These are phyloP conservation scores for Sinocyclocheilus maitianheensis DNA, from an alignment of 2,113 vertebrate genomes.

Conservation along the genomic window DNA sequence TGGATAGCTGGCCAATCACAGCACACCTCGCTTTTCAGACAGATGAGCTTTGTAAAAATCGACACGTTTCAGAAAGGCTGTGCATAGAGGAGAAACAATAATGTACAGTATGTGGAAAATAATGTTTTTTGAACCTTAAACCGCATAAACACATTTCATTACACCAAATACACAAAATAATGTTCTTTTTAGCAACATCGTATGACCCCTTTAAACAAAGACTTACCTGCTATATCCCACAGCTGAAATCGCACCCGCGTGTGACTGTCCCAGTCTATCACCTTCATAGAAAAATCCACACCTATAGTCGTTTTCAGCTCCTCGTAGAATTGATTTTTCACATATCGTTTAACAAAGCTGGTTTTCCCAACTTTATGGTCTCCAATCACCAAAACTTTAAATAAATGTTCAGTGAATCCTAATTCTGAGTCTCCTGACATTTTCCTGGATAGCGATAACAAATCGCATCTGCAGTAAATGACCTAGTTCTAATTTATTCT, in stretches of 20 bases:
- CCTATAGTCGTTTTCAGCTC: constrained; percentile 18
- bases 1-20: no score
- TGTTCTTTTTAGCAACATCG: no score
- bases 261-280: constrained; percentile 78
- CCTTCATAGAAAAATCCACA: constrained; percentile 81
- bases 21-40: no score
- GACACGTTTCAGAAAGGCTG: no score
- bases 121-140: no score
- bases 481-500: neutral
- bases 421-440: constrained; percentile 14
- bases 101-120: no score
- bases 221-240: constrained; percentile 86
- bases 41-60: no score
- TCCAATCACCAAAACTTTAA: constrained; percentile 19
- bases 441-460: neutral
- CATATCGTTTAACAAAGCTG: neutral
- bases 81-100: no score
- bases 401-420: constrained; percentile 30
- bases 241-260: constrained; percentile 86
- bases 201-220: neutral
- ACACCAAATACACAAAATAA: no score
- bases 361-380: neutral
- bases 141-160: no score
- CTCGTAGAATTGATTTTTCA: constrained; percentile 21
- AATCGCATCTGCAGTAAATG: neutral